Base-by-base conservation (phyloP, 2,113 vertebrate species). In the Neolamprologus falcicula region DNA sequence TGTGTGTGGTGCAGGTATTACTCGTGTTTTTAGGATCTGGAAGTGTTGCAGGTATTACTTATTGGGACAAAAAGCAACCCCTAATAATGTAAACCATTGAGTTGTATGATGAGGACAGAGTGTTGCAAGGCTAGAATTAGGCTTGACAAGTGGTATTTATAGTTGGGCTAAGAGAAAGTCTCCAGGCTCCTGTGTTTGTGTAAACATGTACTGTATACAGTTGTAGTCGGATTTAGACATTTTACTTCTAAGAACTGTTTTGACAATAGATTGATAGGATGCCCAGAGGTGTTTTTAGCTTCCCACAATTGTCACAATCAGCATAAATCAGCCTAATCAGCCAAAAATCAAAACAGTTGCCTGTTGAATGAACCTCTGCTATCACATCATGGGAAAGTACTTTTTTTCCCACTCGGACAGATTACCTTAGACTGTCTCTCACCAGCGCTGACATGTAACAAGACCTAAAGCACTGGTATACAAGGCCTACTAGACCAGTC, bases 371-470 rank as follows among this genome's bases (percentile, higher is more conserved):
- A 86, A 76, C 71, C 35, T 54, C 76, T 59, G 37, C 31, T 19
- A 88, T 91, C 85, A 52, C 81, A 84, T 88, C 87, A 85, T 95
- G 93, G 93, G 94, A 95, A 95, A 95, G 89, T 88, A 79, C 61
- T 92, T 88, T 92, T 92, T 93, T 92, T 89, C 87, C 79, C 89
- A 85, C 85, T 90, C 45, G 66, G 85, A 79, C 54, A 84, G 88
- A 93, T 92, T 93, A 94, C 89, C 90, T 91, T 91, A 88, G 89
- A 91, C 40, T 73, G 31, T 85, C 19, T 86, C 71, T 89, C 73
- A 88, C 93, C 90, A 93, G 94, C 91, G 92, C 93, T 59, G 68
- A 94, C 95, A 90, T 90, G 94, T 90, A 89, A 85, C 90, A 91
- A 90, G 89, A 90, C 90, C 85, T 88, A 55, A 90, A 96, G 83